Evolutionary conservation across 2,888 invertebrate genomes (phyloP).

Genomic region (Hemithea aestivaria): DNA sequence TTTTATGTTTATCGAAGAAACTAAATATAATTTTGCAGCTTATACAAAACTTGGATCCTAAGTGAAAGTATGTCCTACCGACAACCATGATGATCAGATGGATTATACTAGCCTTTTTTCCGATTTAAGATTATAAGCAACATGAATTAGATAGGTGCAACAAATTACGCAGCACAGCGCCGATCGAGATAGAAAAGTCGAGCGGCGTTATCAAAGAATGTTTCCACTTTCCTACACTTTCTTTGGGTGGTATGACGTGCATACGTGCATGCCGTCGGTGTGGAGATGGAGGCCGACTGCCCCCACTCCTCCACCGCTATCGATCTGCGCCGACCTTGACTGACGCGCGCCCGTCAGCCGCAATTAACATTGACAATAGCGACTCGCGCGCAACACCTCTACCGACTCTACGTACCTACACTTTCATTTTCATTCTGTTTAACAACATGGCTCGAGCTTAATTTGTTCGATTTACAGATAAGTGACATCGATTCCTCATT

Average conservation of each 20-base stretch:
- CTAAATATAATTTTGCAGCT: no score
- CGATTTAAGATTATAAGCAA: no score
- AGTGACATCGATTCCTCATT: constrained; percentile 5
- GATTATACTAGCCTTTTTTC: no score
- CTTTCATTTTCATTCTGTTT: constrained; percentile 49
- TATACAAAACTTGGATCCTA: no score
- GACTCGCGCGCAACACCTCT: constrained; percentile 54
- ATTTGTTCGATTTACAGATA: constrained; percentile 6
- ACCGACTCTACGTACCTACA: constrained; percentile 31
- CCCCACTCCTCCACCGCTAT: constrained; percentile 47
- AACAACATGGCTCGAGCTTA: constrained; percentile 14
- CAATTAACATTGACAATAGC: constrained; percentile 69
- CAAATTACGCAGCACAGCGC: constrained; percentile 36
- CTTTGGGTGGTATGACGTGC: constrained; percentile 51
- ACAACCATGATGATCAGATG: no score
- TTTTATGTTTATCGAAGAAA: no score
- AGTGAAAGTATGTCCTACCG: no score
- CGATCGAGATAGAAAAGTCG: constrained; percentile 34
- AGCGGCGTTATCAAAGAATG: constrained; percentile 57
- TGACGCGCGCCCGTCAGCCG: constrained; percentile 54
- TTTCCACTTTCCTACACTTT: constrained; percentile 72
- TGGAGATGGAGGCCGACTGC: constrained; percentile 39
- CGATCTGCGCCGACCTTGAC: constrained; percentile 71
- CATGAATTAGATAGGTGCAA: no score
- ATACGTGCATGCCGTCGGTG: constrained; percentile 50